Percentiles rank a stretch among this genome's conserved stretches.
Conservation (phyloP, 2,797 vertebrate genomes). For the Diplodus puntazzo region DNA sequence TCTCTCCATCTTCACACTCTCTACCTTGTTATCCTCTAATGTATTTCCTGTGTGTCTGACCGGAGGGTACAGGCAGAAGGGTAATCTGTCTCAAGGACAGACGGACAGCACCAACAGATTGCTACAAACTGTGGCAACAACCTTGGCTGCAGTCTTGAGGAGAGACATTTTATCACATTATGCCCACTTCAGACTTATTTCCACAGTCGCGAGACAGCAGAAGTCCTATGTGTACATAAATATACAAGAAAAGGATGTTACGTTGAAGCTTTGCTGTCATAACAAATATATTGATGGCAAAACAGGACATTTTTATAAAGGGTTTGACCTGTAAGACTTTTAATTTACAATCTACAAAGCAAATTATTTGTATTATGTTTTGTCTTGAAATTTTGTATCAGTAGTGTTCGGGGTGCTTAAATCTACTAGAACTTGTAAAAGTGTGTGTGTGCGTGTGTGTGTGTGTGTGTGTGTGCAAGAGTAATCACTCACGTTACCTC, state of each 20-base stretch:
- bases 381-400: background rate
- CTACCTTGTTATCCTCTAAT: slow-evolving; percentile 66
- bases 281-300: background rate
- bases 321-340: background rate
- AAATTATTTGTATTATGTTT: background rate
- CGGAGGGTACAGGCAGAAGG: slow-evolving; percentile 33
- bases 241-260: background rate
- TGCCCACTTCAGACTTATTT: slow-evolving; percentile 13
- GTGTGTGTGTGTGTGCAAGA: background rate
- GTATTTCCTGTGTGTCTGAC: slow-evolving; percentile 67
- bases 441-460: slow-evolving; percentile 1
- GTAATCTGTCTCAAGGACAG: slow-evolving; percentile 71
- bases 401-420: background rate
- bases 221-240: background rate
- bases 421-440: slow-evolving; percentile 11
- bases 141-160: slow-evolving; percentile 44
- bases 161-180: slow-evolving; percentile 51
- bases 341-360: background rate
- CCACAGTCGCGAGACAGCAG: background rate
- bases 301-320: background rate
- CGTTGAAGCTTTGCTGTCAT: background rate
- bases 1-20: slow-evolving; percentile 38
- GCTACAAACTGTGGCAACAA: slow-evolving; percentile 48
- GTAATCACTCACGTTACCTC: background rate
- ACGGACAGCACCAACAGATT: slow-evolving; percentile 56